Evolutionary conservation across 2,797 vertebrate genomes (phyloP), one percentile per base, ranked within the genome.

Genomic region (Aeoliscus strigatus): DNA sequence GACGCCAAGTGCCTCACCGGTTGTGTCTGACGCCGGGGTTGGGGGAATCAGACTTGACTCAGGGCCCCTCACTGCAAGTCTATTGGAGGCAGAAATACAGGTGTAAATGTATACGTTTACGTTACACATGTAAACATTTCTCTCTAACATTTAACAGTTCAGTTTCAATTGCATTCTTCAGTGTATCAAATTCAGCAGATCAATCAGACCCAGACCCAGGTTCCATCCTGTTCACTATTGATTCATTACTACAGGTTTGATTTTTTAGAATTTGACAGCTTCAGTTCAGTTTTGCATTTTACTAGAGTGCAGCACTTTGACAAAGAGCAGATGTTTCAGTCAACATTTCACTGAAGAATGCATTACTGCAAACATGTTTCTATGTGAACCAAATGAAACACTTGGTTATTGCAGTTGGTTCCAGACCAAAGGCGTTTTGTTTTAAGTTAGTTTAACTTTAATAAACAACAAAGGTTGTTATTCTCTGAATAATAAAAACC

Each of bases 61-160:
- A 4, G 81, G 81, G n/a, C 76, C 84, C 11, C 74, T 45, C 3
- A 81, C 88, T 52, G 82, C 77, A 62, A 79, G 80, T 30, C 66
- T 86, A 5, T 57, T 83, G 50, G 90, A 92, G 29, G 81, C 87
- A 48, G 89, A 92, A 73, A 81, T 90, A 68, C 86, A 91, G 27
- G 72, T 91, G 17, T 94, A 89, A 82, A 39, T 18, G 30, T 10
- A 9, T 33, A 50, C 27, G 34, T 30, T 16, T 6, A 29, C 5
- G n/a, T n/a, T n/a, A 1, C 16, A 47, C 12, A 42, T 25, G 18
- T 52, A 1, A 45, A 12, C n/a, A 14, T 44, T n/a, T 2, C 13
- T 27, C 10, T 14, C 18, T 6, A 21, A 21, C 18, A 4, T 5
- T 37, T 15, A 6, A 28, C 13, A 23, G 12, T 60, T 52, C 38